Base-by-base conservation (phyloP, 2,888 invertebrate genomes). In the Dioctria rufipes region DNA sequence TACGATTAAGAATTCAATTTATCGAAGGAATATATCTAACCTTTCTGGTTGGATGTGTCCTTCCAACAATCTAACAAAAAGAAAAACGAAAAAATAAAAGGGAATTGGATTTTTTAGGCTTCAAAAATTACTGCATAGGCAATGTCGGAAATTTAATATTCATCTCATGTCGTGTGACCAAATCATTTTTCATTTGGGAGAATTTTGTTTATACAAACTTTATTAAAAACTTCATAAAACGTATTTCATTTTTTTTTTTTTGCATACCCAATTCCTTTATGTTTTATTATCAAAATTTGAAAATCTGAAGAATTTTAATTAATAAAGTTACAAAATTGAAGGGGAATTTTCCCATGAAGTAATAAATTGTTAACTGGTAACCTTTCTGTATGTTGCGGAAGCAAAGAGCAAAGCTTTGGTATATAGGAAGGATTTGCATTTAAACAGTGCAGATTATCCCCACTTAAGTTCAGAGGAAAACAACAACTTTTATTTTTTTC, bases 361-460 rank as follows among this genome's bases (percentile, higher is more conserved):
- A 46, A 54, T 54, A 54, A 54, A 54, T 54, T n/a, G 54, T 54
- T 4, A 54, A 54, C 6, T 54, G 11, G 49, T 46, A 54, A n/a
- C 54, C 54, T 11, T 54, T 54, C 11, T 5, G 49, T 9, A 6
- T 46, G 49, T 46, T 5, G 6, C 49, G 25, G 25, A 25, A 25
- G 25, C 25, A 25, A 25, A 25, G 25, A 25, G 25, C 9, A 46
- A 46, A 46, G 1, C 6, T 46, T 6, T 1, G 9, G 49, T 46
- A 6, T 46, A 46, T 11, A 54, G 11, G 54, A 54, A 54, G 54
- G 54, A 8, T 54, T 54, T 54, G 54, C 54, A 54, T 54, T 54
- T 54, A 54, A 54, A 8, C 54, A 54, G 11, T 54, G 11, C 54
- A 54, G 54, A 54, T 54, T 54, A 54, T 54, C n/a, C 54, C 54